phyloP scores from a whole-genome alignment of 1,140 invertebrate genomes.

The Drosophila oshimai region DNA sequence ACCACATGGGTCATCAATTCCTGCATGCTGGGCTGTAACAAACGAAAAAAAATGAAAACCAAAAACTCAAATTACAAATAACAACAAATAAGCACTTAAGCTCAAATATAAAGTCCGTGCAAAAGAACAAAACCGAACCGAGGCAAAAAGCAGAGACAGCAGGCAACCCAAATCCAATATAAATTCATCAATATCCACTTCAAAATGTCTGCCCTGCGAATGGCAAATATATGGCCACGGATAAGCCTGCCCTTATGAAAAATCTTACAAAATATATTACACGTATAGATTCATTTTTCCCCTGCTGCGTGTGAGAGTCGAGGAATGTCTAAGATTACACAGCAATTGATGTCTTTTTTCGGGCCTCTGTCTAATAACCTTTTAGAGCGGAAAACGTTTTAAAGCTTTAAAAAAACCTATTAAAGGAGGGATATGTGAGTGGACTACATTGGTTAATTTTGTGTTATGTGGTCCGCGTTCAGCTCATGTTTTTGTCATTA shows the following conservation, averaged over 20 bases:
- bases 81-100: constrained; percentile 70
- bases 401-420: constrained; percentile 27
- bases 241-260: constrained; percentile 33
- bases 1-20: constrained; percentile 73
- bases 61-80: constrained; percentile 54
- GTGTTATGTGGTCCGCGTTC: constrained; percentile 5
- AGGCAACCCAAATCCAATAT: constrained; percentile 58
- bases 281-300: constrained; percentile 20
- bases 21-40: constrained; percentile 7
- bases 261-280: constrained; percentile 55
- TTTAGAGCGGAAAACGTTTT: constrained; percentile 45
- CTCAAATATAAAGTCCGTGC: constrained; percentile 28
- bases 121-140: constrained; percentile 30
- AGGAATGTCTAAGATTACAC: constrained; percentile 63
- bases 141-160: constrained; percentile 6
- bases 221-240: constrained; percentile 22
- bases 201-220: constrained; percentile 31
- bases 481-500: constrained; percentile 29
- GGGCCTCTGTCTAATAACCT: constrained; percentile 44
- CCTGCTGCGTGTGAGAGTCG: constrained; percentile 22
- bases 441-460: constrained; percentile 2
- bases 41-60: constrained; percentile 18
- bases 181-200: constrained; percentile 75
- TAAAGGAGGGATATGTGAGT: not conserved
- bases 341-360: constrained; percentile 72